Percentiles rank a stretch among this genome's conserved stretches.
Conservation (phyloP, 2,888 invertebrate genomes). For the Ametastegia equiseti region DNA sequence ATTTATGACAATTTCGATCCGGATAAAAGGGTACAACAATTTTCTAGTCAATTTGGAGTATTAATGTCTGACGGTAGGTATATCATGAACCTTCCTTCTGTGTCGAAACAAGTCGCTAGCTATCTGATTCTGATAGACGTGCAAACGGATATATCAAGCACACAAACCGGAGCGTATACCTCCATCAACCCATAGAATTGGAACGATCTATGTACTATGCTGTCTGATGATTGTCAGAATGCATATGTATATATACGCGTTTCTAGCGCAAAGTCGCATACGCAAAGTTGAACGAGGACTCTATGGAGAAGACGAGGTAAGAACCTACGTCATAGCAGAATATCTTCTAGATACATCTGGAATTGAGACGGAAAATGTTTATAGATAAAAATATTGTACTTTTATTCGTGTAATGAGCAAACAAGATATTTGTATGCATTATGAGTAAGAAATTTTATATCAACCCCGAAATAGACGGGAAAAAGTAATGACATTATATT, state of each 20-base stretch:
- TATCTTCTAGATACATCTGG: not conserved
- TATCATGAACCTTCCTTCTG: not conserved
- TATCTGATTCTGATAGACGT: constrained; percentile 2
- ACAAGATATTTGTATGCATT: too few relatives aligned
- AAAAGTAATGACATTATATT: not conserved
- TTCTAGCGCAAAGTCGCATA: not conserved
- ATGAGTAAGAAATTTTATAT: too few relatives aligned
- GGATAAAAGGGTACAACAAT: not conserved
- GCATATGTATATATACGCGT: too few relatives aligned
- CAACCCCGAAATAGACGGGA: not conserved
- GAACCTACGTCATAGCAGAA: not conserved
- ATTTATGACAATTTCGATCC: not conserved
- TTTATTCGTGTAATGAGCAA: too few relatives aligned
- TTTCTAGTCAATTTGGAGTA: not conserved
- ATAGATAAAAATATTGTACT: too few relatives aligned
- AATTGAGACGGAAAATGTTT: too few relatives aligned
- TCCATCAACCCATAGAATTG: not conserved
- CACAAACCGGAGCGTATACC: not conserved
- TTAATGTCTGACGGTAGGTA: not conserved
- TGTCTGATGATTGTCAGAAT: not conserved
- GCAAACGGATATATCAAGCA: constrained; percentile 7
- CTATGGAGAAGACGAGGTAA: not conserved
- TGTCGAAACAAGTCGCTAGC: not conserved
- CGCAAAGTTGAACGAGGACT: not conserved
- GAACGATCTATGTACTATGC: not conserved